Evolutionary conservation across 2,113 vertebrate genomes (phyloP), one percentile per base, ranked within the genome.

Genomic region (Donacobius atricapilla): DNA sequence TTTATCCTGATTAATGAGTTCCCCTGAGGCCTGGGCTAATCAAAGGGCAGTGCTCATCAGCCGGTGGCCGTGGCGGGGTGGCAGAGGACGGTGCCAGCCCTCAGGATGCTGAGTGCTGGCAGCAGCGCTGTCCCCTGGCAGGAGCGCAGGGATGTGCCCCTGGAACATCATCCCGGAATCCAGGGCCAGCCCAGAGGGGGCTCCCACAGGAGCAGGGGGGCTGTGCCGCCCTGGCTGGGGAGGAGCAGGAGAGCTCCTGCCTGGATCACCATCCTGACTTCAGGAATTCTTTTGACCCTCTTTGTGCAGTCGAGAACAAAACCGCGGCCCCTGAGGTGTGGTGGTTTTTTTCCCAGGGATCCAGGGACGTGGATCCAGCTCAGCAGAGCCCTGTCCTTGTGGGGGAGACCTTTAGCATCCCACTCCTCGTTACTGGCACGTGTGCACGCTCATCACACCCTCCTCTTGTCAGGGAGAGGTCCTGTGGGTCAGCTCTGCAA

Each of bases 1-100:
- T 95, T 97, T 22, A 94, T 96, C 94, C 70, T 22, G 68, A 85
- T 91, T 97, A 97, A 97, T 96, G 89, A 93, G 95, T 28, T 91
- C 96, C 92, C 76, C 54, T 0, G 91, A 40, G 94, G 73, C 69
- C 78, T 7, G 83, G 63, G 28, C 60, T 94, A 44, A 82, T 94
- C 90, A 27, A 25, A 84, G 87, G 79, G 57, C 77, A 42, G 11
- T 1, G 77, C 60, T 77, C 39, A 3, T 58, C 84, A 66, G 69
- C 85, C 13, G 87, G 42, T 66, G 68, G 90, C 79, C 5, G 1
- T n/a, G 79, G 61, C 69, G 10, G 60, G 84, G 79, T 68, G 87
- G 83, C 93, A 60, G 58, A 44, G 61, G 83, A 33, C 0, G 13
- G 27, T 95, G 90, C 88, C 92, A 93, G 0, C 3, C 9, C 33